A percentile compares a stretch with the other conserved stretches of the same genome.
These are phyloP conservation scores for Thermophis baileyi DNA, from an alignment of 2,113 vertebrate genomes.

Conservation along the genomic window DNA sequence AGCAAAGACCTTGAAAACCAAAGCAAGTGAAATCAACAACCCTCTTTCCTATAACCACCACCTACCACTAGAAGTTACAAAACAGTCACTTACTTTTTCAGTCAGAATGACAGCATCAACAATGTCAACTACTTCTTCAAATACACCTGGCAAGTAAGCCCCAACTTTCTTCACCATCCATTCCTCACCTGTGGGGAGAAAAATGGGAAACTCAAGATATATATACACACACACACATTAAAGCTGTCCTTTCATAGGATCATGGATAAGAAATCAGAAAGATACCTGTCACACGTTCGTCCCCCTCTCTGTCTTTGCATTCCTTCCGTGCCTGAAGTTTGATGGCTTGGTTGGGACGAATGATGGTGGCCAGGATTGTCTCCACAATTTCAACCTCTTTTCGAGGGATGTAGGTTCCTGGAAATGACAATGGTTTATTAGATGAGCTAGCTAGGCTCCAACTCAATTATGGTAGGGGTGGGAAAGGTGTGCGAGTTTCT, in stretches of 20 bases:
- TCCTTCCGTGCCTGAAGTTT: slow-evolving; percentile 84
- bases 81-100: slow-evolving; percentile 76
- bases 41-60: not conserved
- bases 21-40: not conserved
- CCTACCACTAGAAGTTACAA: not conserved
- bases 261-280: not conserved
- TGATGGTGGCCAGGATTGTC: slow-evolving; percentile 82
- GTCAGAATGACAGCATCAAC: slow-evolving; percentile 86
- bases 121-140: slow-evolving; percentile 85
- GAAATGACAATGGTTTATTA: not conserved
- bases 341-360: slow-evolving; percentile 87
- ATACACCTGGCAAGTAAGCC: slow-evolving; percentile 83
- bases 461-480: too few species aligned
- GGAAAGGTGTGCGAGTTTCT: not conserved
- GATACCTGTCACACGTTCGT: slow-evolving; percentile 77
- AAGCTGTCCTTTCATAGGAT: not conserved
- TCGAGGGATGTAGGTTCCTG: slow-evolving; percentile 86
- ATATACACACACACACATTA: not conserved
- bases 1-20: not conserved
- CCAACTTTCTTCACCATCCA: slow-evolving; percentile 88
- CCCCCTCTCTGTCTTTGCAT: slow-evolving; percentile 73
- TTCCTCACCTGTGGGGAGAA: slow-evolving; percentile 77
- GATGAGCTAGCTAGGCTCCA: not conserved
- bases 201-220: not conserved
- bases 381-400: slow-evolving; percentile 85